Percentiles rank a stretch among this genome's conserved stretches.
phyloP scores from a whole-genome alignment of 2,113 vertebrate genomes.

The Mobula hypostoma region DNA sequence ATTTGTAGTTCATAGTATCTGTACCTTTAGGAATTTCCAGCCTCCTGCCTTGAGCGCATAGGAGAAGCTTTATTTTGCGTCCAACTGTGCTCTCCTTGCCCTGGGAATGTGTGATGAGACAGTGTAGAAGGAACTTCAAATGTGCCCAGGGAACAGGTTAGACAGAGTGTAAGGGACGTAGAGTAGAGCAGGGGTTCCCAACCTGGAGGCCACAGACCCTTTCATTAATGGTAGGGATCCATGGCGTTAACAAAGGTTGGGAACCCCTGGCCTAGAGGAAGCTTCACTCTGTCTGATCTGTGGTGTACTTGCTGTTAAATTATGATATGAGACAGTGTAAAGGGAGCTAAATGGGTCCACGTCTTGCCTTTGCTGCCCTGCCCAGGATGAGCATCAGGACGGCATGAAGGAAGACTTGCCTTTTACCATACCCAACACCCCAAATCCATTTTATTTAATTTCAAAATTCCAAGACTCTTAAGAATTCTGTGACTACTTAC shows the following conservation, averaged over 20 bases:
- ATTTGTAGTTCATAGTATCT: background rate
- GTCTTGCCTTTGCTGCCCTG: background rate
- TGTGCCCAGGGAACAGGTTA: background rate
- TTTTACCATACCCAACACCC: background rate
- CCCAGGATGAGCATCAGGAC: background rate
- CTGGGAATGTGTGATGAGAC: background rate
- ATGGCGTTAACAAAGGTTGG: background rate
- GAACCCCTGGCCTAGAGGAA: background rate
- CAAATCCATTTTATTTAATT: background rate
- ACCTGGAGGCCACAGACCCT: too few species aligned
- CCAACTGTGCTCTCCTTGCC: background rate
- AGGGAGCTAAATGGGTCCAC: background rate
- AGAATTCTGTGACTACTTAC: constrained; percentile 47
- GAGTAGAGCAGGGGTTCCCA: too few species aligned
- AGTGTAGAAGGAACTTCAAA: background rate
- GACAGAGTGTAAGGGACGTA: background rate
- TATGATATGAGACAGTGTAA: background rate
- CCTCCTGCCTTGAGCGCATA: background rate
- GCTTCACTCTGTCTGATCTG: constrained; percentile 14
- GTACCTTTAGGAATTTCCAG: background rate
- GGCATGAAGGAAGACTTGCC: background rate
- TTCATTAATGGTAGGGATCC: too few species aligned
- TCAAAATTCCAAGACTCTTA: background rate
- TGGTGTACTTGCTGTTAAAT: too few species aligned
- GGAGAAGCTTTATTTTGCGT: background rate